Base-by-base conservation (phyloP, 2,113 vertebrate species). In the Dromiciops gliroides region DNA sequence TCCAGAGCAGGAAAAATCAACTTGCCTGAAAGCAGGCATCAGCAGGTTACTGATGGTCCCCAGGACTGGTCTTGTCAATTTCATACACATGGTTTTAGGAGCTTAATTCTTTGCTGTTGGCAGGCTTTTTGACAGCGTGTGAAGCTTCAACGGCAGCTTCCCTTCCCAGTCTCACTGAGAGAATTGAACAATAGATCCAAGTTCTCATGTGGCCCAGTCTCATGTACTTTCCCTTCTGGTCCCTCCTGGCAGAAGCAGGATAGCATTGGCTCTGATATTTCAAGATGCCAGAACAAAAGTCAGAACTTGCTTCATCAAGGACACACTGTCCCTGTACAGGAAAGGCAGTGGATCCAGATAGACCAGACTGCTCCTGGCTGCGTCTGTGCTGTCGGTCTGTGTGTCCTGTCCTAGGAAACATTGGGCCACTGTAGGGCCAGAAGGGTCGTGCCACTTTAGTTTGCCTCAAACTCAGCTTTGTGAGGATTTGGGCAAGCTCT, bases 1-100 rank as follows among this genome's bases (percentile, higher is more conserved):
- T 92, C 67, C 53, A 96, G 96, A 97, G 94, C 96, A 93, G 37
- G 12, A 92, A 93, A 95, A 90, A 93, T 67, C 60, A 56, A 47
- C 92, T 91, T 94, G 96, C 96, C 95, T n/a, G 95, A 44, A 94
- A 96, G 90, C 83, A 26, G 47, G 22, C 12, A 67, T 75, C 31
- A 6, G 49, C 28, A 22, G 12, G 8, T 49, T 4, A 6, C 83
- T 26, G 28, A 50, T 9, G 75, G 44, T 92, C 53, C 92, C 50
- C 67, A 67, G 91, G 91, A 48, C 93, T 0, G 1, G 94, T n/a
- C 93, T 94, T 51, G 25, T 89, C 67, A 24, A 0, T 53, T 95
- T 94, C 56, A 48, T 91, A 67, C 89, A 37, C 10, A 7, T 91
- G 56, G 28, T 83, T 50, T 97, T 96, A 94, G 60, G 83, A 91